Evolutionary conservation across 2,797 vertebrate species (phyloP).

Genomic region (Micromesistius poutassou): DNA sequence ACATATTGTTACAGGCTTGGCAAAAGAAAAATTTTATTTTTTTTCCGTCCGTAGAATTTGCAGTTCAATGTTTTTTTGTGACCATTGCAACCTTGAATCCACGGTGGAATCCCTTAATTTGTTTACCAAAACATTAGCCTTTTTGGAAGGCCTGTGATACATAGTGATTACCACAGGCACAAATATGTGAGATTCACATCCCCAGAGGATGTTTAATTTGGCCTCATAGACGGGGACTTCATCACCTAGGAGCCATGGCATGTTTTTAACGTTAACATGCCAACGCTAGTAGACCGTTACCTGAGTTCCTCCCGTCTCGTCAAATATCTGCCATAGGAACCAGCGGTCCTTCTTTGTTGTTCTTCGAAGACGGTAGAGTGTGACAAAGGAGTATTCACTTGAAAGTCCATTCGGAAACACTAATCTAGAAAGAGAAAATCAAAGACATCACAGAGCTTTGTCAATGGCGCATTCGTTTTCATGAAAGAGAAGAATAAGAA

Average conservation of each 20-base stretch:
- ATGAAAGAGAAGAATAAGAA: not conserved
- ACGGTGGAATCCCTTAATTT: not conserved
- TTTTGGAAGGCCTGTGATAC: not conserved
- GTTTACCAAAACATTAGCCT: not conserved
- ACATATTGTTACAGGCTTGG: not conserved
- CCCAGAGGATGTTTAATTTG: not conserved
- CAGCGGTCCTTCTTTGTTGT: conserved; percentile 92
- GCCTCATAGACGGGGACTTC: not conserved
- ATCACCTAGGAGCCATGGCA: not conserved
- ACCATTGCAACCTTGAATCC: not conserved
- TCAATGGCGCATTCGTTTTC: not conserved
- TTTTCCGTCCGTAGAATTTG: not conserved
- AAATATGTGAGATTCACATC: not conserved
- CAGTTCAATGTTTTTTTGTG: not conserved
- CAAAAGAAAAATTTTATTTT: not conserved
- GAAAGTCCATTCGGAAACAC: conserved; percentile 87
- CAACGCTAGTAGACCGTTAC: conserved; percentile 66
- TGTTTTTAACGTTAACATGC: not conserved
- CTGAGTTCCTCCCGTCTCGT: conserved; percentile 82
- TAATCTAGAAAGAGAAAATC: conserved; percentile 61
- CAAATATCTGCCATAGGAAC: conserved; percentile 92
- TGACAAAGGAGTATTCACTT: conserved; percentile 82
- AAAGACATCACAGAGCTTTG: conserved; percentile 8
- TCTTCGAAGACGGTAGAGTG: conserved; percentile 85
- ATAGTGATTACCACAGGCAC: not conserved